Percentiles rank a stretch among this genome's conserved stretches.
These are phyloP conservation scores for Trachelus stipa DNA, from an alignment of 2,888 invertebrate species.

Conservation along the genomic window DNA sequence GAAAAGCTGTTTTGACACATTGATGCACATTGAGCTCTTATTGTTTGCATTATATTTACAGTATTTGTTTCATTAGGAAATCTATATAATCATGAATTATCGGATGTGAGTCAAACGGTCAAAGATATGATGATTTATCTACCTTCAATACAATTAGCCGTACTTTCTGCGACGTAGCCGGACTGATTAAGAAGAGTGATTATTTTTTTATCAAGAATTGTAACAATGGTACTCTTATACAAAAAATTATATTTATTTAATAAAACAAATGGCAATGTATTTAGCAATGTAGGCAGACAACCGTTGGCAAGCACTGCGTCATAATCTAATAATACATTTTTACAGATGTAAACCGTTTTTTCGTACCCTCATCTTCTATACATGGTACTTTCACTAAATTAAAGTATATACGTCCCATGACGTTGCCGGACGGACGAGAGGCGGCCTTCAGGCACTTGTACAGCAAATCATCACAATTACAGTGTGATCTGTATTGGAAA, in stretches of 20 bases:
- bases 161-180: not conserved
- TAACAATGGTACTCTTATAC: not conserved
- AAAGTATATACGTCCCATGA: slow-evolving; percentile 89
- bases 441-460: slow-evolving; percentile 83
- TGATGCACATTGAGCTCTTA: not conserved
- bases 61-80: slow-evolving; percentile 48
- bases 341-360: slow-evolving; percentile 25
- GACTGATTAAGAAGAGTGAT: not conserved
- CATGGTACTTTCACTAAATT: slow-evolving; percentile 84
- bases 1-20: not conserved
- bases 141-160: slow-evolving; percentile 35
- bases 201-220: not conserved
- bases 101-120: slow-evolving; percentile 28
- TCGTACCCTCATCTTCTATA: slow-evolving; percentile 70
- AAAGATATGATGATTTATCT: slow-evolving; percentile 32
- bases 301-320: not conserved
- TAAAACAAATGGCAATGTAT: not conserved
- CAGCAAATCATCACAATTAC: slow-evolving; percentile 86
- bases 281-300: not conserved
- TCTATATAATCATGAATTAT: slow-evolving; percentile 51
- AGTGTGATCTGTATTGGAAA: slow-evolving; percentile 76
- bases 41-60: slow-evolving; percentile 5
- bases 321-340: slow-evolving; percentile 7
- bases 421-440: slow-evolving; percentile 76
- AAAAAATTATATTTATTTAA: not conserved